These are phyloP conservation scores for Sylvia borin DNA, from an alignment of 2,797 vertebrate species.

Conservation along the genomic window DNA sequence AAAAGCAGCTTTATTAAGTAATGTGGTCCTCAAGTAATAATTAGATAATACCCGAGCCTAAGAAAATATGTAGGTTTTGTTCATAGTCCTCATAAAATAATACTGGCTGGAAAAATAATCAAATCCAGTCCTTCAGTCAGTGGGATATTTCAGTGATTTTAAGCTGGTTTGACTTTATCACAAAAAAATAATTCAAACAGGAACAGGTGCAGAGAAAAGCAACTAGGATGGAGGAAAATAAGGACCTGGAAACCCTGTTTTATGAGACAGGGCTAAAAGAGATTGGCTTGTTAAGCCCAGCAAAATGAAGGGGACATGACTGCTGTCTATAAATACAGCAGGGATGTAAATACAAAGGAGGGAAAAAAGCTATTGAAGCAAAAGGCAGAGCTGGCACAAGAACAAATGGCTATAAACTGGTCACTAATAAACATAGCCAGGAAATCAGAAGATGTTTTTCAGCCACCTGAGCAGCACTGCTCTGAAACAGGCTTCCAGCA, in stretches of 20 bases:
- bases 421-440: constrained; percentile 7
- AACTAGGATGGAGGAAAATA: background rate
- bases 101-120: background rate
- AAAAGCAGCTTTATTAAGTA: background rate
- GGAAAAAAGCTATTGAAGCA: constrained; percentile 19
- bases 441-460: constrained; percentile 40
- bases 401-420: constrained; percentile 15
- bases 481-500: background rate
- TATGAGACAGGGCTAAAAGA: constrained; percentile 19
- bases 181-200: constrained; percentile 30
- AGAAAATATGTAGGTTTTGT: background rate
- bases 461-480: background rate
- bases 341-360: constrained; percentile 1
- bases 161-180: constrained; percentile 11
- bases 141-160: constrained; percentile 6
- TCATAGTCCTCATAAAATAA: background rate
- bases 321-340: constrained; percentile 40
- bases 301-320: constrained; percentile 23
- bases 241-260: constrained; percentile 18
- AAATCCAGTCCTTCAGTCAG: background rate
- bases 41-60: constrained; percentile 10
- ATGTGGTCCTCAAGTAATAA: background rate
- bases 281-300: constrained; percentile 42
- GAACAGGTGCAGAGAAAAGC: constrained; percentile 51
- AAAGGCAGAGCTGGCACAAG: constrained; percentile 7